Percentiles rank a stretch among this genome's conserved stretches.
phyloP scores from a whole-genome alignment of 2,888 invertebrate genomes.

The Mystacides longicornis region DNA sequence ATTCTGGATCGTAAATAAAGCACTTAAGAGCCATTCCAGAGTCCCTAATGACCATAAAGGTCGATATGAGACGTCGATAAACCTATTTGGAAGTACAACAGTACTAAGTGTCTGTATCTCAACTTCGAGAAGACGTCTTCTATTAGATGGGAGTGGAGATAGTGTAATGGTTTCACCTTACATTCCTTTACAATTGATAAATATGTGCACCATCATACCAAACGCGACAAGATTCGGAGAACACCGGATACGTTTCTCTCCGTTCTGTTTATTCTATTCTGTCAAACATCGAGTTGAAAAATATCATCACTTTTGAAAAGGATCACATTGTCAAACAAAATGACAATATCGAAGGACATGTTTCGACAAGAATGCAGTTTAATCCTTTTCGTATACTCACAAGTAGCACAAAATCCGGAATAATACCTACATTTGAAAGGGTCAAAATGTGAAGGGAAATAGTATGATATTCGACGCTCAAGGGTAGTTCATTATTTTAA shows the following conservation, averaged over 20 bases:
- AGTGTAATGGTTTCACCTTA: not conserved
- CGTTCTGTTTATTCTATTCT: not conserved
- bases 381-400: too few species aligned
- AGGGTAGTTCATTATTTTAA: too few species aligned
- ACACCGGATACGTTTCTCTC: not conserved
- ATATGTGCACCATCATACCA: not conserved
- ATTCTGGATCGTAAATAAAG: not conserved
- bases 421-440: too few species aligned
- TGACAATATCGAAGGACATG: not conserved
- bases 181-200: not conserved
- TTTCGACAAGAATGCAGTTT: too few species aligned
- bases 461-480: too few species aligned
- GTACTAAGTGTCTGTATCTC: not conserved
- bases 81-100: not conserved
- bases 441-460: too few species aligned
- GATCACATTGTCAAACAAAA: not conserved
- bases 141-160: too few species aligned
- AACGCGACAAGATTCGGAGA: too few species aligned
- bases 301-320: not conserved
- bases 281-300: not conserved
- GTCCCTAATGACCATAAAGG: conserved; percentile 2
- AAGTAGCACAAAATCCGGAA: too few species aligned
- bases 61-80: not conserved
- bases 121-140: not conserved
- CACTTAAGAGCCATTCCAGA: not conserved